Conservation (phyloP, 1,140 invertebrate species). For the Dinoponera quadriceps region DNA sequence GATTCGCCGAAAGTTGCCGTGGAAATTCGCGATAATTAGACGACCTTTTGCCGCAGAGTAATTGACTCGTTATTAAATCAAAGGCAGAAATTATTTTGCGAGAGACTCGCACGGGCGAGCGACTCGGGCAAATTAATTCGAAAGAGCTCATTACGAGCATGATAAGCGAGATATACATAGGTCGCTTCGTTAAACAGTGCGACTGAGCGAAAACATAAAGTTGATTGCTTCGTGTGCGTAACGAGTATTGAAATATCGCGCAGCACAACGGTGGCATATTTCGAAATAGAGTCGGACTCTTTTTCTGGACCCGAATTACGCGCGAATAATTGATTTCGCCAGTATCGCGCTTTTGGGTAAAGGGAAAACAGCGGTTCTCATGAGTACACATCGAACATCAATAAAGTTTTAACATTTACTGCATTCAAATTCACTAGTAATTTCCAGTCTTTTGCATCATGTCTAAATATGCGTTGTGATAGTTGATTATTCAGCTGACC, state of each 20-base stretch:
- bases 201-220: not conserved
- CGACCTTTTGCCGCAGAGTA: not conserved
- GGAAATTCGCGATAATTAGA: constrained; percentile 5
- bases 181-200: not conserved
- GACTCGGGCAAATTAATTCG: not conserved
- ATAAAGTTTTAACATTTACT: too few relatives aligned
- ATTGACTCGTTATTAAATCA: constrained; percentile 39
- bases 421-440: too few relatives aligned
- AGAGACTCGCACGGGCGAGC: not conserved
- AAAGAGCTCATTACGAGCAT: constrained; percentile 3
- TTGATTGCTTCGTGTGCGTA: constrained; percentile 5
- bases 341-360: too few relatives aligned
- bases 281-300: too few relatives aligned
- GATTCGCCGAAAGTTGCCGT: not conserved
- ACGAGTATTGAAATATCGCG: not conserved
- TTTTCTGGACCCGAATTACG: too few relatives aligned
- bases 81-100: constrained; percentile 21
- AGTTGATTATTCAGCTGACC: too few relatives aligned
- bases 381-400: too few relatives aligned
- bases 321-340: too few relatives aligned
- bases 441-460: too few relatives aligned
- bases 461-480: too few relatives aligned
- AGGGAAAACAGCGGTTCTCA: too few relatives aligned
- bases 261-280: too few relatives aligned
- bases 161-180: not conserved